Evolutionary conservation across 2,797 vertebrate genomes (phyloP).

Genomic region (Cryptoblepharus egeriae): DNA sequence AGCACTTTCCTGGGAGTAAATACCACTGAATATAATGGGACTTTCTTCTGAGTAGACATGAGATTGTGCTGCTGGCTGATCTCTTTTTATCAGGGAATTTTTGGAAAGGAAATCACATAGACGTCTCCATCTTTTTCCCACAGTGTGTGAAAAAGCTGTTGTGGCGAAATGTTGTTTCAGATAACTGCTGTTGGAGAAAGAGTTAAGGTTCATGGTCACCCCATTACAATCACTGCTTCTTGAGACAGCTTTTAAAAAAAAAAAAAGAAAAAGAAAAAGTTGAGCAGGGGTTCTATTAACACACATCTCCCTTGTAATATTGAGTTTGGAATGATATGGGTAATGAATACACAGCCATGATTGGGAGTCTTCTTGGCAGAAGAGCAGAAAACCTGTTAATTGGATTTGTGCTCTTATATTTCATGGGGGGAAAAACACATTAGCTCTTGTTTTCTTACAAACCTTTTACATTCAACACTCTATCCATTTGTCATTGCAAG

Average conservation of each 20-base stretch:
- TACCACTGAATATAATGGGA: no score
- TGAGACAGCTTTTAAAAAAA: not conserved
- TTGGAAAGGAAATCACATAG: no score
- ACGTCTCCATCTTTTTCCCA: not conserved
- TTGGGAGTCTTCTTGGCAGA: conserved; percentile 57
- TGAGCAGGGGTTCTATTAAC: not conserved
- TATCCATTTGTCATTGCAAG: not conserved
- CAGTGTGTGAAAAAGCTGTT: no score
- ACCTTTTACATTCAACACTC: conserved; percentile 19
- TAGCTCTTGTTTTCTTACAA: conserved; percentile 62
- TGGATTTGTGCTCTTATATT: conserved; percentile 71
- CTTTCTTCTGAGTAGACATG: no score
- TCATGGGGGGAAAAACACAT: conserved; percentile 56
- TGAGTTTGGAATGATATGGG: conserved; percentile 66
- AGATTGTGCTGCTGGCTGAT: no score
- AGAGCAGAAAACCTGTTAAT: conserved; percentile 64
- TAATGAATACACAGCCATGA: conserved; percentile 53
- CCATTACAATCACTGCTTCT: not conserved
- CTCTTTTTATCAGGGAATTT: not conserved
- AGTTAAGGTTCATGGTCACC: not conserved
- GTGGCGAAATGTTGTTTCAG: not conserved
- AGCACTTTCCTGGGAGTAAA: no score
- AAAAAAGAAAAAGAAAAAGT: conserved; percentile 11
- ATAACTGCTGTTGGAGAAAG: not conserved
- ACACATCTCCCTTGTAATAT: not conserved